A percentile compares a stretch with the other conserved stretches of the same genome.
phyloP scores from a whole-genome alignment of 2,113 vertebrate genomes.

The Girardinichthys multiradiatus region DNA sequence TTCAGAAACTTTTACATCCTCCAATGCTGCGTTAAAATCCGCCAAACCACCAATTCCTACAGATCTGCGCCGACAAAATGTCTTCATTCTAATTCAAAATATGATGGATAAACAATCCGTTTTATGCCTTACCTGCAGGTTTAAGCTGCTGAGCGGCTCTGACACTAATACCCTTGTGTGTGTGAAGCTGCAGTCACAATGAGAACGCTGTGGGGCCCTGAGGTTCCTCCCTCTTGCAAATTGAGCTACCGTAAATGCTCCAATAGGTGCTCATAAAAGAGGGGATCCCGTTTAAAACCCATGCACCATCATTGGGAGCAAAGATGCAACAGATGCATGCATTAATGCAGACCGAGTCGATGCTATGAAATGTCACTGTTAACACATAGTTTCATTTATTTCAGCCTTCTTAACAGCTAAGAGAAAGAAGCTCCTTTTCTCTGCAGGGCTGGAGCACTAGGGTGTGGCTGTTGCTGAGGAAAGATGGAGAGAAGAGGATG shows the following conservation, averaged over 20 bases:
- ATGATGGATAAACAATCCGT: background rate
- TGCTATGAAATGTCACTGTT: no score
- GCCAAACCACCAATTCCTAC: no score
- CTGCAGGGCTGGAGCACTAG: slow-evolving; percentile 25
- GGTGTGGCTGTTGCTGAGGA: slow-evolving; percentile 73
- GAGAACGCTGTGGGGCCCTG: slow-evolving; percentile 32
- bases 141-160: slow-evolving; percentile 45
- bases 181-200: slow-evolving; percentile 60
- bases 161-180: slow-evolving; percentile 44
- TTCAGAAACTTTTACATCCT: slow-evolving; percentile 30
- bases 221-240: slow-evolving; percentile 57
- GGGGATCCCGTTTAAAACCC: background rate
- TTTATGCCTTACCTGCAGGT: slow-evolving; percentile 66
- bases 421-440: background rate
- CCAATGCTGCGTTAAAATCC: background rate
- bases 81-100: background rate
- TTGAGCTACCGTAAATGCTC: slow-evolving; percentile 63
- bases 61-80: background rate
- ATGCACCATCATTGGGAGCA: slow-evolving; percentile 9
- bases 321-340: slow-evolving; percentile 1
- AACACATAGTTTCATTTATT: no score
- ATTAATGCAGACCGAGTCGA: background rate
- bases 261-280: slow-evolving; percentile 20
- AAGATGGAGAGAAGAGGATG: slow-evolving; percentile 4
- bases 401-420: no score